Conservation (phyloP, 23 tunicate genomes). For the Ciona savignyi region DNA sequence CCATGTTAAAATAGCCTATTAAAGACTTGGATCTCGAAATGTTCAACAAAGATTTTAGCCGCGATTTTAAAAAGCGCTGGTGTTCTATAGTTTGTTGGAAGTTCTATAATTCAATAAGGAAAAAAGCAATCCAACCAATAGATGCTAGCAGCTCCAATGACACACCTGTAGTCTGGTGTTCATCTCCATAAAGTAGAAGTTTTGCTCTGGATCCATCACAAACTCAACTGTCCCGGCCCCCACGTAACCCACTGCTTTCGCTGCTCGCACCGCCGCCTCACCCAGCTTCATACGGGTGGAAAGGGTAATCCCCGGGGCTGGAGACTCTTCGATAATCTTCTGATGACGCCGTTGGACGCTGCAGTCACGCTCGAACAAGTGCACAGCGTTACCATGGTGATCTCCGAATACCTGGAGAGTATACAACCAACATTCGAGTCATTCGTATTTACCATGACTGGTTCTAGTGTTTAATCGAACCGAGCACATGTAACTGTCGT, state of each 20-base stretch:
- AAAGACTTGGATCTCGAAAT: no score
- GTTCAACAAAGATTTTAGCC: no score
- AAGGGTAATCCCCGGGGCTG: constrained; percentile 71
- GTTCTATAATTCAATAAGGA: no score
- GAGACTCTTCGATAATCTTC: constrained; percentile 91
- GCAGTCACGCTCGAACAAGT: constrained; percentile 89
- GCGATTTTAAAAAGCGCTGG: no score
- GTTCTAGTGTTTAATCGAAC: no score
- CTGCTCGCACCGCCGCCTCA: constrained; percentile 91
- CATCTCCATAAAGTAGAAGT: constrained; percentile 98
- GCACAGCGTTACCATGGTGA: constrained; percentile 87
- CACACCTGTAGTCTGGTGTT: constrained; percentile 80
- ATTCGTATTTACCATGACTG: no score
- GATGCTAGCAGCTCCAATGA: background rate
- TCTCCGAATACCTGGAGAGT: constrained; percentile 90
- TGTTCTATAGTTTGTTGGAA: no score
- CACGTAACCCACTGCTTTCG: constrained; percentile 82
- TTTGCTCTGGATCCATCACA: constrained; percentile 85
- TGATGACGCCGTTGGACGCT: constrained; percentile 95
- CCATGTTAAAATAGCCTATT: background rate
- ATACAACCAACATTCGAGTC: no score
- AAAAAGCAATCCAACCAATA: background rate
- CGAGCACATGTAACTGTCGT: no score
- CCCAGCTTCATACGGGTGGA: constrained; percentile 58
- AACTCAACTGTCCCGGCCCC: constrained; percentile 98